Base-by-base conservation (phyloP, 2,797 vertebrate genomes). In the Neostethus bicornis region DNA sequence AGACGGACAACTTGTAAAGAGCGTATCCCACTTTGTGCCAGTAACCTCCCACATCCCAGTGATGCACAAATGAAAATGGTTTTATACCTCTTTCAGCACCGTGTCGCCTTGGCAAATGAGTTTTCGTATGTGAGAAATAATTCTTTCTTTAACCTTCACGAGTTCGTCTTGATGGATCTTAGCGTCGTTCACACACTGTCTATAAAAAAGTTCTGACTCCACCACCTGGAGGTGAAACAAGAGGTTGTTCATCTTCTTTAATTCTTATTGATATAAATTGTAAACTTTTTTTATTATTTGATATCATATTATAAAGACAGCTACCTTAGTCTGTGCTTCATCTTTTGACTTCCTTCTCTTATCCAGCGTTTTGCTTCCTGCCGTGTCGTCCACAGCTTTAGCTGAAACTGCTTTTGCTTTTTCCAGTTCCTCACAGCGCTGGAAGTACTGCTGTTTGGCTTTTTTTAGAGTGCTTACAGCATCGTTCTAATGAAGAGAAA, bases 51-150 rank as follows among this genome's bases (percentile, higher is more conserved):
- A n/a, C n/a, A n/a, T n/a, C n/a, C n/a, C n/a, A n/a, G n/a, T n/a
- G n/a, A n/a, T n/a, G n/a, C n/a, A n/a, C n/a, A n/a, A n/a, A n/a
- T n/a, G n/a, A n/a, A n/a, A n/a, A n/a, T 4, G 0, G 13, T 57
- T 58, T 61, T 21, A 64, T 24, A 56, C 96, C 94, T 95, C 90
- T 14, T 92, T 94, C 26, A 98, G 88, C 52, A 96, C 92, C 26
- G 88, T 94, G 46, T 98, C 96, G 53, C 95, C 95, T 65, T 96
- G 95, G 73, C 90, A 90, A 78, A 98, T 92, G 65, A 98, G 91
- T 73, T 98, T 97, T 53, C 95, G 92, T 16, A 88, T 81, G 37
- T 98, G 96, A 4, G 92, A 89, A 68, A 98, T 86, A 11, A 97
- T 96, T 66, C 84, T 90, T 34, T 91, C 91, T 52, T 95, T 94